Conservation (phyloP, 1,140 invertebrate genomes). For the Conus betulinus region DNA sequence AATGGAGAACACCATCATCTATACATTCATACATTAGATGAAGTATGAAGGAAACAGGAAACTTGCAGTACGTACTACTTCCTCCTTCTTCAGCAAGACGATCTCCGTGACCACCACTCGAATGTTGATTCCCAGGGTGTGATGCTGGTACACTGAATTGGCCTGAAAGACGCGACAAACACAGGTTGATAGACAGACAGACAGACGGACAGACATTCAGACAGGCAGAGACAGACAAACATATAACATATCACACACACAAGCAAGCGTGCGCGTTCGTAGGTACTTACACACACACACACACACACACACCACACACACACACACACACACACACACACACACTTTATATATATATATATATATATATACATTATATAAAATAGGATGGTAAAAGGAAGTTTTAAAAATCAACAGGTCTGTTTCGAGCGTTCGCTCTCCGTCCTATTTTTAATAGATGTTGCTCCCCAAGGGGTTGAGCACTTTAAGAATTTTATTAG, state of each 20-base stretch:
- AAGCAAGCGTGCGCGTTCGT: background rate
- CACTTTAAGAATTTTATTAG: too few species aligned
- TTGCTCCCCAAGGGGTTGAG: too few species aligned
- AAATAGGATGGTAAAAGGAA: too few species aligned
- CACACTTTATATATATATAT: too few species aligned
- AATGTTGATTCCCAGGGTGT: conserved; percentile 62
- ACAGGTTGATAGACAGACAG: background rate
- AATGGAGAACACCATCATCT: too few species aligned
- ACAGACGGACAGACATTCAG: conserved; percentile 20
- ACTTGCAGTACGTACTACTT: conserved; percentile 54
- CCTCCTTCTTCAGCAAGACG: conserved; percentile 59
- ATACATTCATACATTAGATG: too few species aligned
- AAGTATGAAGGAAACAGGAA: too few species aligned
- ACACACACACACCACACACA: background rate
- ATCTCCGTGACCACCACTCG: conserved; percentile 67
- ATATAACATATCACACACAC: background rate
- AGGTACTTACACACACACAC: background rate
- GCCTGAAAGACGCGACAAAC: conserved; percentile 53
- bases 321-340: too few species aligned
- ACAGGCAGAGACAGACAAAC: background rate
- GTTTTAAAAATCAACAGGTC: too few species aligned
- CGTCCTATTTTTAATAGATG: too few species aligned
- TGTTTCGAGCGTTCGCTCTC: too few species aligned
- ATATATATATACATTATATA: too few species aligned
- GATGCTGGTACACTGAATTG: conserved; percentile 68